A percentile compares a stretch with the other conserved stretches of the same genome.
Conservation (phyloP, 2,113 vertebrate species). For the Paradisaea rubra region DNA sequence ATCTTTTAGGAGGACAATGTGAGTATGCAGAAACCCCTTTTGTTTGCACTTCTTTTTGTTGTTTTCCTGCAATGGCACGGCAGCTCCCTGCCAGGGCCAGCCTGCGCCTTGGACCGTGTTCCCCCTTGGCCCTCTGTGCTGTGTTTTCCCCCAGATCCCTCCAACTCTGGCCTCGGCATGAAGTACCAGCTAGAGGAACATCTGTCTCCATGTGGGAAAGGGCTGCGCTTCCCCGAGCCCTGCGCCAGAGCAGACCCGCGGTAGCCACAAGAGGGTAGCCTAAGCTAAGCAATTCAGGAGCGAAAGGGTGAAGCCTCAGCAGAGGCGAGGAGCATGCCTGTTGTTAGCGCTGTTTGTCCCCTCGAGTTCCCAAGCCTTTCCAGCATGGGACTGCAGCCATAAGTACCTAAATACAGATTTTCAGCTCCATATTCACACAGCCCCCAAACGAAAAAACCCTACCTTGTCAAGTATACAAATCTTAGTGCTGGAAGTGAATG, state of each 20-base stretch:
- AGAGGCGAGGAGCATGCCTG: not conserved
- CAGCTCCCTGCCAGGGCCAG: not conserved
- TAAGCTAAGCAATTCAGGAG: slow-evolving; percentile 46
- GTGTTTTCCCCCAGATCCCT: not conserved
- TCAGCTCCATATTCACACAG: not conserved
- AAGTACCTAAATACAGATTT: not conserved
- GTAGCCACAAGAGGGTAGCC: slow-evolving; percentile 60
- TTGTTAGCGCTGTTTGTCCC: not conserved
- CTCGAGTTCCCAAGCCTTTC: not conserved
- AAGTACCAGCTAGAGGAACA: not conserved
- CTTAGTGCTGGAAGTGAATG: not conserved
- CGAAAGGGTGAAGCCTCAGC: not conserved
- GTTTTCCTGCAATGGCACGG: not conserved
- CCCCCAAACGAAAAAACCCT: not conserved
- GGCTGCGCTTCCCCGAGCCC: not conserved
- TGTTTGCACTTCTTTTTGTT: not conserved
- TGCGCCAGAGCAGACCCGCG: not conserved
- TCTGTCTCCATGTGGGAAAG: not conserved
- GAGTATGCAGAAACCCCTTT: not conserved
- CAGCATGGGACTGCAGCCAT: not conserved
- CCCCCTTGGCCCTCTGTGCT: not conserved
- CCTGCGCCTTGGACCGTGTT: accelerated
- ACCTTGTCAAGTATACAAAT: not conserved
- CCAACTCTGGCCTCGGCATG: not conserved
- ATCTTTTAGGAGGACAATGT: not conserved